A percentile compares a stretch with the other conserved stretches of the same genome.
Evolutionary conservation across 2,113 vertebrate species (phyloP).

Genomic region (Morone chrysops): DNA sequence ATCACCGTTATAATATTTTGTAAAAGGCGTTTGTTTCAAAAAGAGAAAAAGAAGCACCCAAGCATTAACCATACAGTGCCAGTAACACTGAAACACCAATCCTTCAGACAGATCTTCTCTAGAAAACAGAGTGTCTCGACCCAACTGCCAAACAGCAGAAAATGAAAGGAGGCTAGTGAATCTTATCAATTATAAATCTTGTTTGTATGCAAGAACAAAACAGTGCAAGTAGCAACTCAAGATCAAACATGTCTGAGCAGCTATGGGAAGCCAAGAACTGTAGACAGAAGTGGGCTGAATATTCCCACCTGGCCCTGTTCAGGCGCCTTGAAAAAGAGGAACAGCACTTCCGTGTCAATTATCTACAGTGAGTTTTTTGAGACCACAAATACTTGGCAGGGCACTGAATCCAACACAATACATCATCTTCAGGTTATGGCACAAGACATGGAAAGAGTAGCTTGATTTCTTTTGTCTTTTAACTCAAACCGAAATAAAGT

Average conservation of each 20-base stretch:
- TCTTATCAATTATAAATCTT: slow-evolving; percentile 1
- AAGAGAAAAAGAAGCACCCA: not conserved
- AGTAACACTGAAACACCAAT: too few species aligned
- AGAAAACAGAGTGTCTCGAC: not conserved
- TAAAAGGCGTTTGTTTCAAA: too few species aligned
- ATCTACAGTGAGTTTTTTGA: not conserved
- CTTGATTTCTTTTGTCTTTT: not conserved
- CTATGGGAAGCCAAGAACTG: not conserved
- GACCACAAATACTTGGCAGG: not conserved
- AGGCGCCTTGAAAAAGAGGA: too few species aligned
- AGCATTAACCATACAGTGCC: not conserved
- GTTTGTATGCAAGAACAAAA: not conserved
- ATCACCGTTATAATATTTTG: too few species aligned
- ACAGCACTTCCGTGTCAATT: not conserved
- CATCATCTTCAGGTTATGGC: not conserved
- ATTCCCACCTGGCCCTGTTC: not conserved
- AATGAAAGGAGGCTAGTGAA: not conserved
- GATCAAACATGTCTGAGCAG: slow-evolving; percentile 14
- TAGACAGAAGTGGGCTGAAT: not conserved
- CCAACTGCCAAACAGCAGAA: not conserved
- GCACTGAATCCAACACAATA: not conserved
- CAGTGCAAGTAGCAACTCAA: not conserved
- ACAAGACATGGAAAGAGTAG: not conserved
- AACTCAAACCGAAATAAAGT: not conserved
- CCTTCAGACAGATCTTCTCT: too few species aligned